phyloP scores from a whole-genome alignment of 2,888 invertebrate genomes.

The Microplitis deprimator region DNA sequence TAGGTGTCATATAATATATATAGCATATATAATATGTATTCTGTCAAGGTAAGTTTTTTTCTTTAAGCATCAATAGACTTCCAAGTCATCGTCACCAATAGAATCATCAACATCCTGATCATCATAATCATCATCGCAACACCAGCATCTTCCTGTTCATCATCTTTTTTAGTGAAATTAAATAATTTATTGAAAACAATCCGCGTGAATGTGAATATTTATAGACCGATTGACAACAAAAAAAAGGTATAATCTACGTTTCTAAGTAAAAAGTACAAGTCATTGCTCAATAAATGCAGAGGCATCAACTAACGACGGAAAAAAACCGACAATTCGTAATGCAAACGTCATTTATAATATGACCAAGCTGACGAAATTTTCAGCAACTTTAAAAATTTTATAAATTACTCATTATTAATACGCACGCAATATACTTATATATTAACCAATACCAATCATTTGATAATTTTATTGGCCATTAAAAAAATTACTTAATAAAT shows the following conservation, averaged over 20 bases:
- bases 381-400: conserved; percentile 48
- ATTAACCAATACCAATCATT: conserved; percentile 20
- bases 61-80: neutral
- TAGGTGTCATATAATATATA: conserved; percentile 41
- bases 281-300: conserved; percentile 8
- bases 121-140: conserved; percentile 13
- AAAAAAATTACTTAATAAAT: neutral
- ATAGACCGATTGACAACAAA: neutral
- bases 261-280: conserved; percentile 10
- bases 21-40: conserved; percentile 62
- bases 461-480: neutral
- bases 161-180: neutral
- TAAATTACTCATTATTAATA: neutral
- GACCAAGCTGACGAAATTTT: conserved; percentile 50
- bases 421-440: neutral
- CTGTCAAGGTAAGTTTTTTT: conserved; percentile 64
- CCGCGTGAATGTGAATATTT: neutral
- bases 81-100: neutral
- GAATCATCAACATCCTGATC: neutral
- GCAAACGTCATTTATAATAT: neutral
- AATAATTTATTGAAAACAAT: neutral
- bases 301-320: neutral
- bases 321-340: conserved; percentile 11
- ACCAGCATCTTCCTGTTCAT: neutral
- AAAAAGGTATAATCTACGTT: neutral